Evolutionary conservation across 2,797 vertebrate species (phyloP).

Genomic region (Aselliscus stoliczkanus): DNA sequence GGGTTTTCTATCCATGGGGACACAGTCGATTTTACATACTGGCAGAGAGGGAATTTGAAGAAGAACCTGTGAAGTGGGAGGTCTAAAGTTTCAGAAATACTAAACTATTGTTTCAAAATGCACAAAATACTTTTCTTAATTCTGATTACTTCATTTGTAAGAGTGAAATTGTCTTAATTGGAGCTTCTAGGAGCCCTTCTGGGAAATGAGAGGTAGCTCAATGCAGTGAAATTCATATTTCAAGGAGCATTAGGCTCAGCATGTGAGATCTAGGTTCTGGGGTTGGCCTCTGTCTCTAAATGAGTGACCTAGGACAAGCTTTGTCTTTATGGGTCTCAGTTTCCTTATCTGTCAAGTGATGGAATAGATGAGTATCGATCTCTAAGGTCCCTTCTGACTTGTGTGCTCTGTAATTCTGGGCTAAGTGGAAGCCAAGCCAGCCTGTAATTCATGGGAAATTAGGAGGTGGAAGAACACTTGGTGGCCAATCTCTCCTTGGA

Average conservation of each 20-base stretch:
- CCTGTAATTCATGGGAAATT: background rate
- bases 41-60: background rate
- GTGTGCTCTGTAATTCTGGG: background rate
- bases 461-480: background rate
- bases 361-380: background rate
- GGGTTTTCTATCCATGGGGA: background rate
- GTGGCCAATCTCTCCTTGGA: background rate
- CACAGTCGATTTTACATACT: background rate
- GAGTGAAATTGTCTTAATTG: slow-evolving; percentile 29
- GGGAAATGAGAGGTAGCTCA: background rate
- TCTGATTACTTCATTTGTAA: slow-evolving; percentile 16
- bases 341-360: slow-evolving; percentile 19
- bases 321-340: background rate
- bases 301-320: background rate
- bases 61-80: background rate
- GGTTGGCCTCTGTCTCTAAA: background rate
- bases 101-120: background rate
- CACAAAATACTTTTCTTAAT: slow-evolving; percentile 17
- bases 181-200: slow-evolving; percentile 25
- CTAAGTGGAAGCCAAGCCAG: background rate
- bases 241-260: background rate
- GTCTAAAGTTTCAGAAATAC: background rate
- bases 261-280: background rate
- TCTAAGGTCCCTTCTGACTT: background rate
- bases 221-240: slow-evolving; percentile 12